Conservation (phyloP, 2,797 vertebrate genomes). For the Anisognathus igniventris region DNA sequence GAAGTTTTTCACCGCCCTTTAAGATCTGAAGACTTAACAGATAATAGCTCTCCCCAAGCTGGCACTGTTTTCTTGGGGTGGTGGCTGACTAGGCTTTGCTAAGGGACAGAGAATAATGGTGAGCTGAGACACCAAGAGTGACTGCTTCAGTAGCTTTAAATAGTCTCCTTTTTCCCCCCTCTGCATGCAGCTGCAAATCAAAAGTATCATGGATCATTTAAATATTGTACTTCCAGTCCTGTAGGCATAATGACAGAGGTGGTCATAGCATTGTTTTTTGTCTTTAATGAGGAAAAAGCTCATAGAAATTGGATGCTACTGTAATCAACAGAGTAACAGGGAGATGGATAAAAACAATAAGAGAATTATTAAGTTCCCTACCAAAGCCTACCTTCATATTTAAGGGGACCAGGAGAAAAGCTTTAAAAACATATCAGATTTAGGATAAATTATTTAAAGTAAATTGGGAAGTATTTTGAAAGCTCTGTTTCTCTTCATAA, state of each 20-base stretch:
- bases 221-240: constrained; percentile 9
- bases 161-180: background rate
- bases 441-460: background rate
- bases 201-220: background rate
- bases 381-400: background rate
- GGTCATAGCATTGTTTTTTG: background rate
- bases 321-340: background rate
- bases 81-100: constrained; percentile 2
- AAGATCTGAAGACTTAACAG: constrained; percentile 49
- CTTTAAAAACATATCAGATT: background rate
- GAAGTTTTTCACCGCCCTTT: constrained; percentile 52
- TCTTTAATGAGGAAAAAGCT: background rate
- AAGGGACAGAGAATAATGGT: background rate
- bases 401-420: background rate
- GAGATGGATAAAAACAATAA: background rate
- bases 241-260: background rate
- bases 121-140: background rate
- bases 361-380: background rate
- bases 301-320: background rate
- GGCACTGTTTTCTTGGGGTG: constrained; percentile 8
- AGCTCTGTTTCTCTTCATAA: background rate
- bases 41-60: constrained; percentile 12
- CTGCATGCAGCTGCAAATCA: constrained; percentile 10
- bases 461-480: background rate
- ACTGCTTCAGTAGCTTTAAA: constrained; percentile 12